A percentile compares a stretch with the other conserved stretches of the same genome.
Conservation (phyloP, 2,888 invertebrate species). For the Lasioglossum lativentre region DNA sequence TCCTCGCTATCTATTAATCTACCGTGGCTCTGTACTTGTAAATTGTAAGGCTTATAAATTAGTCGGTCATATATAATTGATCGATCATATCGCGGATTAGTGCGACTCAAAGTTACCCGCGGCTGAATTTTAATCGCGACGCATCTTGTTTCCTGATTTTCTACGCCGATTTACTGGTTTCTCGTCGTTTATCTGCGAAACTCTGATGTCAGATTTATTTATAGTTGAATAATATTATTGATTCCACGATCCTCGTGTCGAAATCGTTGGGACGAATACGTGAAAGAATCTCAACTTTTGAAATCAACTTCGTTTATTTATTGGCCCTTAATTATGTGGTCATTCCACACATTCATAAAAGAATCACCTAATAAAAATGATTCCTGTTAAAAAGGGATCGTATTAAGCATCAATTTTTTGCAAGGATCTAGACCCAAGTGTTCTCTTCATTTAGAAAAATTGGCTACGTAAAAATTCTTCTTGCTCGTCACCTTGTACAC, state of each 20-base stretch:
- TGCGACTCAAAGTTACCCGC: not conserved
- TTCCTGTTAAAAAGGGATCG: no score
- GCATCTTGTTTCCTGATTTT: not conserved
- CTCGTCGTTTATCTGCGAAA: not conserved
- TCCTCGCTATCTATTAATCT: not conserved
- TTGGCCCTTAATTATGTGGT: no score
- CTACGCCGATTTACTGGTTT: not conserved
- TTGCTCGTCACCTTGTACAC: no score
- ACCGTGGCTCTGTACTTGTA: not conserved
- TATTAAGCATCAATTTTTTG: no score
- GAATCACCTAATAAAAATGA: no score
- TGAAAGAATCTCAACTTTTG: no score
- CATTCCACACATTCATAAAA: no score
- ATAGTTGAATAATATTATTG: slow-evolving; percentile 3
- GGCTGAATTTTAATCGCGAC: not conserved
- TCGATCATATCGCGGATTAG: not conserved
- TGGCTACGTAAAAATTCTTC: no score
- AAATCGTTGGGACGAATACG: not conserved
- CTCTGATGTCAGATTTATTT: slow-evolving; percentile 46
- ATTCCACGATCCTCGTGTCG: not conserved
- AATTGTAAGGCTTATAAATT: slow-evolving; percentile 14
- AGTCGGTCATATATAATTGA: not conserved
- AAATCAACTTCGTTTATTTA: no score
- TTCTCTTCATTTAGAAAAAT: no score
- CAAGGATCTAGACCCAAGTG: no score